phyloP scores from a whole-genome alignment of 1,140 invertebrate genomes.

The Saccostrea echinata region DNA sequence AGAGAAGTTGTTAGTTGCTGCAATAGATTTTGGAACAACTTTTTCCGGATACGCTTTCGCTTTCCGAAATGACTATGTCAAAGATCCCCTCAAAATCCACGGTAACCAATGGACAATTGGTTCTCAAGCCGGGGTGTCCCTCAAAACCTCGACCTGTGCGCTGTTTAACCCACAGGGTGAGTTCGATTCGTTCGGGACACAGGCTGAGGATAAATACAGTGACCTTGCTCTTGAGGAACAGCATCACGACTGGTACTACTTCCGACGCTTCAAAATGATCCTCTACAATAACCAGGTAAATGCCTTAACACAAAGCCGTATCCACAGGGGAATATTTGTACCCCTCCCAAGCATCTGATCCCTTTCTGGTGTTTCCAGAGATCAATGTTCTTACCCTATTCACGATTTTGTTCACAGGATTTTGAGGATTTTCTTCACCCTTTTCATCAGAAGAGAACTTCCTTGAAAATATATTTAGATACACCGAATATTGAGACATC shows the following conservation, averaged over 20 bases:
- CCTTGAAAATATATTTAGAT: background rate
- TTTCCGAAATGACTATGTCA: constrained; percentile 52
- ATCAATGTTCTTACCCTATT: no score
- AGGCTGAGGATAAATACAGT: constrained; percentile 61
- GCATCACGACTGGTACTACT: constrained; percentile 55
- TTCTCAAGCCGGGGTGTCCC: constrained; percentile 70
- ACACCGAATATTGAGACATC: background rate
- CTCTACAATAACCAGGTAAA: constrained; percentile 59
- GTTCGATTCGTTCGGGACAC: constrained; percentile 63
- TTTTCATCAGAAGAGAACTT: no score
- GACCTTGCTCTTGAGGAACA: constrained; percentile 33
- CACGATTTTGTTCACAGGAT: no score
- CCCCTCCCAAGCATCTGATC: no score
- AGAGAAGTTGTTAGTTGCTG: constrained; percentile 58
- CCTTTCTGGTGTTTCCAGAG: no score
- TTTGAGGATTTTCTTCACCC: no score
- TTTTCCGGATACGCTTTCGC: constrained; percentile 62
- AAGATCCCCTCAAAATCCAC: constrained; percentile 49
- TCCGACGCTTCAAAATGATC: constrained; percentile 62
- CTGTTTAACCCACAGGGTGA: constrained; percentile 51
- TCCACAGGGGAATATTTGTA: no score
- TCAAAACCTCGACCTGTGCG: constrained; percentile 58
- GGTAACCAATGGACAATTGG: constrained; percentile 52
- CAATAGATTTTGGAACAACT: constrained; percentile 71
- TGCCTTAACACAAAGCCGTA: background rate